phyloP scores from a whole-genome alignment of 1,140 invertebrate species.

The Ganaspis sp. region DNA sequence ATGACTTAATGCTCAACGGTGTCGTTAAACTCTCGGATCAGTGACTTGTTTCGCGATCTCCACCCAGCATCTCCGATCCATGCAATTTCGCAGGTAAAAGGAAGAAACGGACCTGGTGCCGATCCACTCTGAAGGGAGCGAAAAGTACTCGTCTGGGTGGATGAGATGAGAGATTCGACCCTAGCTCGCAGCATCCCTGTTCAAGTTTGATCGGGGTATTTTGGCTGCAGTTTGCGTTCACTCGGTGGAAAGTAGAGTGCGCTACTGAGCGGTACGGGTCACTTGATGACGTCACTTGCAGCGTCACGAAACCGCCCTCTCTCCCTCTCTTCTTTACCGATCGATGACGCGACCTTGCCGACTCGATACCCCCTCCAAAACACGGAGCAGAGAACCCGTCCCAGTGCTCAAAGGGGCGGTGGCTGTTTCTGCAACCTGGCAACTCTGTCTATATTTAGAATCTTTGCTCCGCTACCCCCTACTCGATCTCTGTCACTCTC shows the following conservation, averaged over 20 bases:
- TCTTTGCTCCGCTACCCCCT: conserved; percentile 56
- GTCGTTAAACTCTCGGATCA: conserved; percentile 21
- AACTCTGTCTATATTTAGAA: conserved; percentile 77
- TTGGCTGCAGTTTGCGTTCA: conserved; percentile 25
- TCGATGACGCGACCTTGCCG: conserved; percentile 75
- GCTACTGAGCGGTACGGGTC: conserved; percentile 61
- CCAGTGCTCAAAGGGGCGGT: conserved; percentile 74
- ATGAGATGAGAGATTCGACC: background rate
- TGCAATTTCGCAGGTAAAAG: background rate
- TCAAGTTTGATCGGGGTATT: background rate
- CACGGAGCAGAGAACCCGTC: conserved; percentile 59
- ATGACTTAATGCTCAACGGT: background rate
- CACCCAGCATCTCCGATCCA: background rate
- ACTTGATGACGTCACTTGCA: conserved; percentile 73
- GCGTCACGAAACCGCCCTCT: conserved; percentile 67
- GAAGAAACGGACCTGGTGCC: background rate
- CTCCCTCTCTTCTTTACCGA: conserved; percentile 46
- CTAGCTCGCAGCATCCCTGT: background rate
- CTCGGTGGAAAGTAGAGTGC: conserved; percentile 50
- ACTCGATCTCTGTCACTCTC: conserved; percentile 21
- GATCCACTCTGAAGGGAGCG: background rate
- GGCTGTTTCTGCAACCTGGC: conserved; percentile 76
- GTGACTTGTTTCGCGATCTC: background rate
- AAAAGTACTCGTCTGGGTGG: background rate
- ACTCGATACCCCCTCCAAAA: conserved; percentile 47